Conservation (phyloP, 1,140 invertebrate genomes). For the Drosophila fuyamai region DNA sequence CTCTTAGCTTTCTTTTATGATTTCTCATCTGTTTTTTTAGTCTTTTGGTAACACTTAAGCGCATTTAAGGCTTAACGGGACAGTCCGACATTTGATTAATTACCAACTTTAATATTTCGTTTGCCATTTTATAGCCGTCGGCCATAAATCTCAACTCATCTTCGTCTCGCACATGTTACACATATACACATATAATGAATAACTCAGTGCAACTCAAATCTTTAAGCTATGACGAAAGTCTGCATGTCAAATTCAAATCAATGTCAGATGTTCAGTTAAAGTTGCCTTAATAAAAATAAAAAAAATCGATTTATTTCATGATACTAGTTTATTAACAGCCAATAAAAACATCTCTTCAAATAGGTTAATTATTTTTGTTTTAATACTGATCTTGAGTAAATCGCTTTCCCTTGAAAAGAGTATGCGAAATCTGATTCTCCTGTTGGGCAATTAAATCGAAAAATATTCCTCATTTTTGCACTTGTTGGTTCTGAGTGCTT, state of each 20-base stretch:
- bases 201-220: background rate
- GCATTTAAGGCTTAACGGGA: constrained; percentile 72
- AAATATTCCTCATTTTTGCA: constrained; percentile 10
- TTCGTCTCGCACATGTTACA: constrained; percentile 5
- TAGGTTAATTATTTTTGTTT: no score
- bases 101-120: constrained; percentile 43
- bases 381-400: no score
- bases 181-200: constrained; percentile 3
- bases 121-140: constrained; percentile 35
- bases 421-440: background rate
- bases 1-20: constrained; percentile 43
- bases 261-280: background rate
- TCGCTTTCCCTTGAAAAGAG: no score
- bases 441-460: constrained; percentile 23
- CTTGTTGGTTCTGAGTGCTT: constrained; percentile 16
- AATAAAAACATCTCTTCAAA: no score
- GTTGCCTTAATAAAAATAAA: no score
- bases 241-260: background rate
- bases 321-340: no score
- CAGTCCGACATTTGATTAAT: constrained; percentile 69
- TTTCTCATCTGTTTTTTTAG: constrained; percentile 35
- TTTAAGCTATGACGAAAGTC: background rate
- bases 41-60: constrained; percentile 55
- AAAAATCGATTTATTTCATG: no score
- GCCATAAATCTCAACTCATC: constrained; percentile 27